Conservation (phyloP, 2,113 vertebrate species). For the Marcusenius ussheri region DNA sequence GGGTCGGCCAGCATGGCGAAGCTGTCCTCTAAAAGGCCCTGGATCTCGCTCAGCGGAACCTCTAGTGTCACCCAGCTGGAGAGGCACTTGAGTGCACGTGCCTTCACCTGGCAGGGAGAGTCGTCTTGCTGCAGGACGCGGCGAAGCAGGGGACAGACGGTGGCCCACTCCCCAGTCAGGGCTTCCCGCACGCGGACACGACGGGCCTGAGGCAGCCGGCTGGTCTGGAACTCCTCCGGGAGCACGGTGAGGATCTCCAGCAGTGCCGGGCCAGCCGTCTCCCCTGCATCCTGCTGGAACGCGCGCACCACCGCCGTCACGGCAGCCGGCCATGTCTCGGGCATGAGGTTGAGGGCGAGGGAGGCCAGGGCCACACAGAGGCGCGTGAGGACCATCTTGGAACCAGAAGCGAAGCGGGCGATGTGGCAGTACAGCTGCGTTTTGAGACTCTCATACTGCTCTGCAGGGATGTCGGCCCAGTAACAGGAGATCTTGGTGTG, state of each 20-base stretch:
- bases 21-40: constrained; percentile 80
- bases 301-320: constrained; percentile 86
- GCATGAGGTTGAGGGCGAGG: constrained; percentile 84
- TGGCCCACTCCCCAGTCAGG: constrained; percentile 72
- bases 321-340: constrained; percentile 80
- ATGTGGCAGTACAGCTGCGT: constrained; percentile 86
- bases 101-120: constrained; percentile 62
- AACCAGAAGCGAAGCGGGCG: constrained; percentile 77
- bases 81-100: constrained; percentile 84
- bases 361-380: constrained; percentile 89
- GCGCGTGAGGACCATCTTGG: constrained; percentile 90
- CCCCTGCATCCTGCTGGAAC: constrained; percentile 74
- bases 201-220: constrained; percentile 74
- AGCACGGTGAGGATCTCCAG: constrained; percentile 87
- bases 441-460: constrained; percentile 81
- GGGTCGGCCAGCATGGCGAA: constrained; percentile 75
- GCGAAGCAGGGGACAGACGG: constrained; percentile 79
- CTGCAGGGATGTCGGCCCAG: constrained; percentile 80
- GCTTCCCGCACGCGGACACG: constrained; percentile 77
- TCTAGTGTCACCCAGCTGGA: constrained; percentile 89
- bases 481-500: constrained; percentile 90
- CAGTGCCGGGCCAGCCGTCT: constrained; percentile 71
- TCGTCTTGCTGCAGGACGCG: constrained; percentile 82
- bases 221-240: constrained; percentile 92
- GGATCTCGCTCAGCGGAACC: constrained; percentile 77